These are phyloP conservation scores for Linnaemya tessellans DNA, from an alignment of 2,888 invertebrate genomes.

Conservation along the genomic window DNA sequence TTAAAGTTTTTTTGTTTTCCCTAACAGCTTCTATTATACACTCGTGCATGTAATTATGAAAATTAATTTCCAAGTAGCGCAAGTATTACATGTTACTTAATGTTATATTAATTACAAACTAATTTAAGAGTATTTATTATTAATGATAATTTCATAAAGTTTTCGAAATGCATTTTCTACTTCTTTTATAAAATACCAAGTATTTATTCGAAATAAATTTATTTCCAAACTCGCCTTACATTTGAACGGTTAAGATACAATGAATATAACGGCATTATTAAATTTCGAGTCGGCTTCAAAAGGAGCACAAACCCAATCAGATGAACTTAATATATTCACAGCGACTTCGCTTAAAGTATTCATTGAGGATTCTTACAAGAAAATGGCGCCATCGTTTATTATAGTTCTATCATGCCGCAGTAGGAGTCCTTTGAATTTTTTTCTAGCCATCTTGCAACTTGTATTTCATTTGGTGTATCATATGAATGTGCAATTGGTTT, in stretches of 20 bases:
- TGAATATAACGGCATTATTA: slow-evolving; percentile 54
- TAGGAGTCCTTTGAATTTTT: slow-evolving; percentile 73
- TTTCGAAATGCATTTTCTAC: not conserved
- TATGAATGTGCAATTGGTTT: slow-evolving; percentile 74
- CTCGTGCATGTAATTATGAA: slow-evolving; percentile 3
- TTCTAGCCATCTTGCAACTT: slow-evolving; percentile 74
- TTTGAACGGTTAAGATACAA: slow-evolving; percentile 4
- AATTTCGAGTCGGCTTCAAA: slow-evolving; percentile 9
- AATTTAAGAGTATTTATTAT: no score
- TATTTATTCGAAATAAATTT: not conserved
- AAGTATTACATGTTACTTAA: not conserved
- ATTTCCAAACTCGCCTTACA: not conserved
- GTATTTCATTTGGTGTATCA: slow-evolving; percentile 74
- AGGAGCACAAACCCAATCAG: slow-evolving; percentile 15
- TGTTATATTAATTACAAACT: slow-evolving; percentile 25
- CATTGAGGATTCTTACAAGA: slow-evolving; percentile 29
- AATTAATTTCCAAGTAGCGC: no score
- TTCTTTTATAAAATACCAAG: not conserved
- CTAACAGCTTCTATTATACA: no score
- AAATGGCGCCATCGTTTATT: slow-evolving; percentile 48
- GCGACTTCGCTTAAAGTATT: slow-evolving; percentile 44
- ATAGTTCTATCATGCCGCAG: slow-evolving; percentile 76
- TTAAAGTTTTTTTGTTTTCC: no score
- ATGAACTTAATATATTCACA: slow-evolving; percentile 1
- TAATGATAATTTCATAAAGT: slow-evolving; percentile 2